phyloP scores from a whole-genome alignment of 2,113 vertebrate genomes.

The Muntiacus muntjak region DNA sequence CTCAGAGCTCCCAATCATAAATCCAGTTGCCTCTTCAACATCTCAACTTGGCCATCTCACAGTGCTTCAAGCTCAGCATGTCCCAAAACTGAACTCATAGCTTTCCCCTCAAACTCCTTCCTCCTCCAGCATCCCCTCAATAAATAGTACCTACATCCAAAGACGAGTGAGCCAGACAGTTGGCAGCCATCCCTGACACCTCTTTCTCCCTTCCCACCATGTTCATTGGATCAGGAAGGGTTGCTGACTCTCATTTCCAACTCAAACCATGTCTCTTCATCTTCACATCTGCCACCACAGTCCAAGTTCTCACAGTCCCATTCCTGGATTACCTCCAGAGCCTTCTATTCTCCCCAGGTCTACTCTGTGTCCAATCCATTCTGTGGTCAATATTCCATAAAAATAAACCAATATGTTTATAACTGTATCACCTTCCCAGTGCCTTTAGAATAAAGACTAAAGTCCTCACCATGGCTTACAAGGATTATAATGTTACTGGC shows the following conservation, averaged over 20 bases:
- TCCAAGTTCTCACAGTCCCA: background rate
- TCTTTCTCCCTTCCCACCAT: background rate
- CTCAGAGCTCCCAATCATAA: conserved; percentile 59
- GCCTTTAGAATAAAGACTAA: background rate
- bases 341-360: background rate
- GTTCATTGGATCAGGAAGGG: background rate
- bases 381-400: background rate
- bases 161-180: background rate
- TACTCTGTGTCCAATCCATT: background rate
- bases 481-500: background rate
- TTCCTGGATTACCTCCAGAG: background rate
- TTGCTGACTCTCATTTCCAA: conserved; percentile 6
- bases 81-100: conserved; percentile 61
- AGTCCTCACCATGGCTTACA: background rate
- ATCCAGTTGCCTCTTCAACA: conserved; percentile 46
- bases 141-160: conserved; percentile 1
- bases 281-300: background rate
- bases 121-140: conserved; percentile 48
- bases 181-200: background rate
- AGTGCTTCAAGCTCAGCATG: conserved; percentile 22
- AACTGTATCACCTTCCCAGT: background rate
- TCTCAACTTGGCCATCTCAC: conserved; percentile 65
- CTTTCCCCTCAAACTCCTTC: background rate
- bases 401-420: background rate
- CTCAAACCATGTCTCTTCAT: background rate